Conservation (phyloP, 1,140 invertebrate genomes). For the Drosophila varians region DNA sequence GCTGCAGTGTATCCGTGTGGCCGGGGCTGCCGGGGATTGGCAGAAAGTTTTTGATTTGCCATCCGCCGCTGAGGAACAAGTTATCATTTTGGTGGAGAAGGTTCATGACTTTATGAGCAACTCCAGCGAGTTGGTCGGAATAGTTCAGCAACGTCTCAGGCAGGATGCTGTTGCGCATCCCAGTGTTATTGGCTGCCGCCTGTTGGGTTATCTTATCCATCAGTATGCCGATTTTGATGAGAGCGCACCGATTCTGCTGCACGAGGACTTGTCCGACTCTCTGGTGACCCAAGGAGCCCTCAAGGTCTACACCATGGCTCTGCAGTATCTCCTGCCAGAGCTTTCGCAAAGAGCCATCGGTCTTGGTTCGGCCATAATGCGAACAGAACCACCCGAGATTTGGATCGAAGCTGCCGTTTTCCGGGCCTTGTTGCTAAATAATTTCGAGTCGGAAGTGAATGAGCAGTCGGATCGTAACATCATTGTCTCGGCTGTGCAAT, state of each 20-base stretch:
- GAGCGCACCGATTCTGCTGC: conserved; percentile 61
- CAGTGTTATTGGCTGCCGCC: conserved; percentile 48
- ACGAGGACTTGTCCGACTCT: conserved; percentile 64
- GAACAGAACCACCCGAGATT: conserved; percentile 52
- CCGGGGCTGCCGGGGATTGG: conserved; percentile 49
- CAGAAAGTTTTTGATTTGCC: conserved; percentile 37
- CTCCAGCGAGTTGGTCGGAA: conserved; percentile 45
- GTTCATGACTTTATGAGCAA: conserved; percentile 58
- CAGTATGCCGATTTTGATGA: conserved; percentile 72
- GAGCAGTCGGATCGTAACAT: conserved; percentile 66
- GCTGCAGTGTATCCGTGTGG: conserved; percentile 56
- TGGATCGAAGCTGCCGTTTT: conserved; percentile 67
- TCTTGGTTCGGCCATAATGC: conserved; percentile 58
- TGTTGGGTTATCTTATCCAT: conserved; percentile 51
- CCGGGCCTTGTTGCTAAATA: conserved; percentile 67
- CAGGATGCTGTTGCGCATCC: conserved; percentile 30
- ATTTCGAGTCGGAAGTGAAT: conserved; percentile 71
- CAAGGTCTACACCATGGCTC: conserved; percentile 59
- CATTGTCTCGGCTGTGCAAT: conserved; percentile 57
- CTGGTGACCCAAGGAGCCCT: conserved; percentile 51
- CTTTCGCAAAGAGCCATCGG: conserved; percentile 48
- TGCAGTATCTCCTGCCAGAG: conserved; percentile 69
- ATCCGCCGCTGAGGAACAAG: conserved; percentile 22
- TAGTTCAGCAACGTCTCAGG: conserved; percentile 58
- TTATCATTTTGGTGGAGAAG: conserved; percentile 57